A percentile compares a stretch with the other conserved stretches of the same genome.
Evolutionary conservation across 2,113 vertebrate species (phyloP).

Genomic region (Paraplagusia blochii): DNA sequence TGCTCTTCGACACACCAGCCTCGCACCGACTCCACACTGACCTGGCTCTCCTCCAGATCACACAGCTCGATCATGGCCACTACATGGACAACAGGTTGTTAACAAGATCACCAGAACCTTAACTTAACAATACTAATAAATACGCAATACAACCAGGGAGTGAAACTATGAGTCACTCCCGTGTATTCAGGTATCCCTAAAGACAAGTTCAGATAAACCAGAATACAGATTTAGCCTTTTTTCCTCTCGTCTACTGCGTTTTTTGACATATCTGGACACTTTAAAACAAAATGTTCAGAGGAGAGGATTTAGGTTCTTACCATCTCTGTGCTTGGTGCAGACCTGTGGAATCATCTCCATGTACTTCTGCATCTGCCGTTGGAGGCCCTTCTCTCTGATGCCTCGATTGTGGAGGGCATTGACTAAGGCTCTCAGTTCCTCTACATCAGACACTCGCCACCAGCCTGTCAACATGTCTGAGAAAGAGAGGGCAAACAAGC

Average conservation of each 20-base stretch:
- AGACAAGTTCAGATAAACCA: conserved; percentile 13
- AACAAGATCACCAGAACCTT: not conserved
- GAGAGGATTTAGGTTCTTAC: conserved; percentile 67
- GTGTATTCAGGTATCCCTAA: conserved; percentile 16
- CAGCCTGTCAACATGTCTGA: conserved; percentile 92
- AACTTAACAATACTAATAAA: not conserved
- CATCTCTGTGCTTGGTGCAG: conserved; percentile 90
- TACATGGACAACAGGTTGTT: conserved; percentile 43
- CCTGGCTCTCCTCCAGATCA: conserved; percentile 92
- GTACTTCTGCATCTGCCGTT: conserved; percentile 97
- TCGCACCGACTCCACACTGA: conserved; percentile 89
- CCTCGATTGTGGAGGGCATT: conserved; percentile 90
- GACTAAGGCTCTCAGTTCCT: conserved; percentile 86
- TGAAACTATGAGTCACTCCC: conserved; percentile 12
- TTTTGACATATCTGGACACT: too few species aligned
- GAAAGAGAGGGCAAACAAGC: conserved; percentile 19
- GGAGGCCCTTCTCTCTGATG: conserved; percentile 91
- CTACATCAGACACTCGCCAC: conserved; percentile 94
- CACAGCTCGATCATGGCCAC: conserved; percentile 91
- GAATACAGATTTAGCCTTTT: too few species aligned
- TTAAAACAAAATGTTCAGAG: not conserved
- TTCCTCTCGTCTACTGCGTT: too few species aligned
- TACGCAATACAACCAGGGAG: conserved; percentile 2
- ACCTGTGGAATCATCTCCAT: conserved; percentile 93
- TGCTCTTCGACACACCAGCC: conserved; percentile 98